A percentile compares a stretch with the other conserved stretches of the same genome.
Conservation (phyloP, 1,140 invertebrate genomes). For the Drosophila athabasca region DNA sequence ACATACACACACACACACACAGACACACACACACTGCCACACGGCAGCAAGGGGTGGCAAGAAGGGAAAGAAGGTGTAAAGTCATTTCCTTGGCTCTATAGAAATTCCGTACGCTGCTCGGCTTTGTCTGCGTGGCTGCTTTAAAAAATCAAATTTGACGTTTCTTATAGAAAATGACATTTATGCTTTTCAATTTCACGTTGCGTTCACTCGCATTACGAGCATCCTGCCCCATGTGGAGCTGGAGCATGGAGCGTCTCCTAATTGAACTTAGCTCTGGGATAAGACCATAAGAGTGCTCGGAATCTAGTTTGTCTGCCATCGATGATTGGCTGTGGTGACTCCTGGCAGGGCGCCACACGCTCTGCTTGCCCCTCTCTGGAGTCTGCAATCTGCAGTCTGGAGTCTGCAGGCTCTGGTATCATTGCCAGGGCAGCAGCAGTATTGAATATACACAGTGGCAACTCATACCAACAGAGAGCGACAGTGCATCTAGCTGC, state of each 20-base stretch:
- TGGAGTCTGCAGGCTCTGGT: slow-evolving; percentile 4
- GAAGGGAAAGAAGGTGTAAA: slow-evolving; percentile 54
- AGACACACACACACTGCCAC: slow-evolving; percentile 1
- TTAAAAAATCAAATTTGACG: slow-evolving; percentile 53
- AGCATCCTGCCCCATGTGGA: neutral
- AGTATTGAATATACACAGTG: slow-evolving; percentile 36
- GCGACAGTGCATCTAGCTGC: slow-evolving; percentile 19
- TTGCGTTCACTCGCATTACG: slow-evolving; percentile 39
- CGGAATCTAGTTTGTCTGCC: slow-evolving; percentile 9
- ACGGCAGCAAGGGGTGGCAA: neutral
- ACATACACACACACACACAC: slow-evolving; percentile 1
- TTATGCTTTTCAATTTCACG: slow-evolving; percentile 52
- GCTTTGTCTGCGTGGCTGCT: slow-evolving; percentile 21
- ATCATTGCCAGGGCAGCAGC: slow-evolving; percentile 7
- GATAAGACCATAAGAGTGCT: slow-evolving; percentile 13
- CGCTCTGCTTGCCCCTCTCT: neutral
- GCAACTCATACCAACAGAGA: neutral
- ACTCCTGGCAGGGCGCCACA: slow-evolving; percentile 21
- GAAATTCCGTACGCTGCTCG: slow-evolving; percentile 14
- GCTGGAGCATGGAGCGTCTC: too few relatives aligned
- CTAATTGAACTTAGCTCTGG: slow-evolving; percentile 40
- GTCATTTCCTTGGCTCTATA: slow-evolving; percentile 56
- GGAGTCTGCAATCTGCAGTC: neutral
- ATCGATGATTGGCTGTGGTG: slow-evolving; percentile 12
- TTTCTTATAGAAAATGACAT: slow-evolving; percentile 51